Conservation (phyloP, 2,113 vertebrate genomes). For the Anhinga rufa region DNA sequence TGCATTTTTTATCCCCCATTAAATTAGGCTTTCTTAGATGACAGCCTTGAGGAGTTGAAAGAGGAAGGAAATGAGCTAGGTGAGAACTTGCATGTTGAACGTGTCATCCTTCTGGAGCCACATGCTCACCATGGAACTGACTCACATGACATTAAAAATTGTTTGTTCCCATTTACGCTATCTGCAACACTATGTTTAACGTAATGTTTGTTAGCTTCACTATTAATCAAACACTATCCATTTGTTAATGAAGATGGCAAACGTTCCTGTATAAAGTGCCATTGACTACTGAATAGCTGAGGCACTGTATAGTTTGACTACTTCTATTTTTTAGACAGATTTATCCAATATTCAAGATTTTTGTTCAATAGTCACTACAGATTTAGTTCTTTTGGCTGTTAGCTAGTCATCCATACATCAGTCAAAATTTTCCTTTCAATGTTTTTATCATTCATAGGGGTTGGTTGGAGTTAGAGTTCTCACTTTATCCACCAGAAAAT, state of each 20-base stretch:
- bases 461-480: background rate
- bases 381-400: background rate
- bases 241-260: background rate
- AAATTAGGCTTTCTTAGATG: background rate
- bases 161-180: background rate
- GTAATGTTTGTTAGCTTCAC: background rate
- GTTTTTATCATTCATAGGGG: background rate
- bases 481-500: background rate
- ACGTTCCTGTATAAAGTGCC: background rate
- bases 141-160: constrained; percentile 35
- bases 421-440: background rate
- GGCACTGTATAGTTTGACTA: background rate
- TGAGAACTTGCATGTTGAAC: background rate
- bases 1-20: background rate
- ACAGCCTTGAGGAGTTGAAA: background rate
- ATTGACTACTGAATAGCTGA: background rate
- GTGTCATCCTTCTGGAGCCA: background rate
- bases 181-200: background rate
- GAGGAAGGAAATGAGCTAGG: constrained; percentile 1
- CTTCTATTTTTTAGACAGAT: background rate
- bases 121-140: background rate
- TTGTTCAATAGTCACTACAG: background rate
- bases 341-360: background rate
- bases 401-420: background rate
- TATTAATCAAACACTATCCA: background rate